These are phyloP conservation scores for Crocodylus rhombifer DNA, from an alignment of 2,797 vertebrate genomes.

Conservation along the genomic window DNA sequence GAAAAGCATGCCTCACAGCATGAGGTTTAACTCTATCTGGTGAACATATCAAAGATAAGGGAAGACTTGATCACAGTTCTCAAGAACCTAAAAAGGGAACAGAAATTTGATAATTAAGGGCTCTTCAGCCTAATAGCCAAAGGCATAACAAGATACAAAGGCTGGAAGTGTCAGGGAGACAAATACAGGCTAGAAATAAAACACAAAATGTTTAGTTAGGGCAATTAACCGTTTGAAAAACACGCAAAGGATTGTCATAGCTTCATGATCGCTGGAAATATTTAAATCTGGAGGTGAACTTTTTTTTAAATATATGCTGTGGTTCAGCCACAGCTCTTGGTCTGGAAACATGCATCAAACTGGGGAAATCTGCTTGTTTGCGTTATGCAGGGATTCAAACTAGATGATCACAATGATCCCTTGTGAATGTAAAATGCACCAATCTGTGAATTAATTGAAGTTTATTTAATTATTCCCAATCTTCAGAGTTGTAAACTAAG, in stretches of 20 bases:
- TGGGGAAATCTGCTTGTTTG: background rate
- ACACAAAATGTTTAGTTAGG: background rate
- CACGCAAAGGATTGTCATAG: background rate
- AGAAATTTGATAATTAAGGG: background rate
- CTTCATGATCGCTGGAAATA: background rate
- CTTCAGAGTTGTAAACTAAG: slow-evolving; percentile 31
- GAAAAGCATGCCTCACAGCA: background rate
- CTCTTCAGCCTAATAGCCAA: background rate
- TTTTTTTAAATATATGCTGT: background rate
- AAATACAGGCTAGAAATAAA: background rate
- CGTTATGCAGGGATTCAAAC: background rate
- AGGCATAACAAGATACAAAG: background rate
- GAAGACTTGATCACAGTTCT: background rate
- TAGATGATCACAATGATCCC: background rate
- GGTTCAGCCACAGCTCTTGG: background rate
- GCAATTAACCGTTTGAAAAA: background rate
- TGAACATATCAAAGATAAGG: background rate
- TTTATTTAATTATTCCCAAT: background rate
- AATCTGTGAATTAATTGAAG: background rate
- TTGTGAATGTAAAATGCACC: background rate
- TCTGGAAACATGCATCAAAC: background rate
- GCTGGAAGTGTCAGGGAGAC: background rate
- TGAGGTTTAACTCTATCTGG: background rate
- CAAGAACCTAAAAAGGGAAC: background rate
- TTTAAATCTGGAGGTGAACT: background rate